Base-by-base conservation (phyloP, 23 tunicate genomes). In the Ciona savignyi region DNA sequence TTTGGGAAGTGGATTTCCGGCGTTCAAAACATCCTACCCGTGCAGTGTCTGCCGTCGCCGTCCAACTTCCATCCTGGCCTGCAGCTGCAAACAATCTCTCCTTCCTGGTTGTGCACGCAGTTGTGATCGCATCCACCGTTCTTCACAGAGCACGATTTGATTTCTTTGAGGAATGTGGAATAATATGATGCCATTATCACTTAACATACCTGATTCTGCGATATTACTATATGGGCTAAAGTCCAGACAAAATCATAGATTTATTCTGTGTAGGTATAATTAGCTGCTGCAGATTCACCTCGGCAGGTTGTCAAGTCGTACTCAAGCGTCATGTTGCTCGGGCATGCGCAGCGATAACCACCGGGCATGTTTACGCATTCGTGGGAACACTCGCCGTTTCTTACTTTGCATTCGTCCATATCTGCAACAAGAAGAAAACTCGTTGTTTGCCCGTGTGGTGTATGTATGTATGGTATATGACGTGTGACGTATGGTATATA, bases 61-160 rank as follows among this genome's bases (percentile, higher is more conserved):
- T 74, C 30, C 30, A 89, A 34, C n/a, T 23, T 30, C 70, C 63
- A 89, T 34, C 96, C 96, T 3, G 78, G 42, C 28, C 60, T 60
- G 64, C 96, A 89, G 22, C 73, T 35, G 67, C 96, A 89, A 9
- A 32, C 63, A 23, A 89, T 70, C n/a, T 74, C 62, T 0, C 62
- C 77, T 25, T 78, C 74, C 65, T 74, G 73, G 26, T 69, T 34
- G 35, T 23, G 22, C 20, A 48, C 75, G 33, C 96, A 89, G 0
- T 51, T 83, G 51, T 89, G 96, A n/a, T 83, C 89, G 74, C 96
- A 89, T 1, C 82, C 96, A 30, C 96, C 96, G 81, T 89, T 89
- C 71, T 83, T 78, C 35, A 77, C 76, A 22, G 35, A 31, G 68
- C 96, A 89, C 24, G 85, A 77, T 29, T 71, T 34, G 21, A 89